Evolutionary conservation across 1,140 invertebrate species (phyloP), one percentile per base, ranked within the genome.

Genomic region (Hylaeus volcanicus): DNA sequence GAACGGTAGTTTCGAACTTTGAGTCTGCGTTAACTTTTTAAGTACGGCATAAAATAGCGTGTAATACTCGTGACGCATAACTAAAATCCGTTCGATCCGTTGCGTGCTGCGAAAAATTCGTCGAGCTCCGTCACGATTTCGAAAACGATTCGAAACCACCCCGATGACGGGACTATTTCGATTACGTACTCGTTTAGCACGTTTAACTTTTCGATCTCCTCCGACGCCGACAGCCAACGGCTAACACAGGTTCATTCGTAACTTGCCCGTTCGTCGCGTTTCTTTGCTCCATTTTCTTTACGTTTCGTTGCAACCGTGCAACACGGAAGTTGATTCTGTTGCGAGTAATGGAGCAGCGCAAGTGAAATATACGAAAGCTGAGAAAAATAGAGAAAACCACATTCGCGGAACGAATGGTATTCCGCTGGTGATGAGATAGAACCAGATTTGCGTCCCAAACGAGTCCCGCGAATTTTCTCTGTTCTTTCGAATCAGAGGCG

Each of bases 21-120:
- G 41, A 9, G 64, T 43, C 39, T 45, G 55, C 70, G 70, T 76
- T 56, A 58, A 68, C 53, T 76, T 56, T 66, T 26, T 55, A 55
- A 66, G 61, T 14, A 45, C 43, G 2, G 26, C 14, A 61, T 37
- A 51, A 73, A 60, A 61, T 41, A 4, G 68, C 53, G 14, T 12
- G 39, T 55, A 70, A 70, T 39, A 48, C 15, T 3, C 53, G 37
- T 14, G 53, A n/a, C 48, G 45, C 26, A 26, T 37, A n/a, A 48
- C 14, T 6, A 39, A 53, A 43, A 51, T 14, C 68, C 15, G 53
- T 56, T 56, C 55, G 37, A 43, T 14, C 15, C 39, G 65, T 3
- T 15, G 45, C 45, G 5, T 15, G 45, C 45, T 8, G 15, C 39
- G 66, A 26, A 48, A 48, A 48, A 8, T 69, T 51, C 66, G 55